Base-by-base conservation (phyloP, 1,140 invertebrate species). In the Aphidius gifuensis region DNA sequence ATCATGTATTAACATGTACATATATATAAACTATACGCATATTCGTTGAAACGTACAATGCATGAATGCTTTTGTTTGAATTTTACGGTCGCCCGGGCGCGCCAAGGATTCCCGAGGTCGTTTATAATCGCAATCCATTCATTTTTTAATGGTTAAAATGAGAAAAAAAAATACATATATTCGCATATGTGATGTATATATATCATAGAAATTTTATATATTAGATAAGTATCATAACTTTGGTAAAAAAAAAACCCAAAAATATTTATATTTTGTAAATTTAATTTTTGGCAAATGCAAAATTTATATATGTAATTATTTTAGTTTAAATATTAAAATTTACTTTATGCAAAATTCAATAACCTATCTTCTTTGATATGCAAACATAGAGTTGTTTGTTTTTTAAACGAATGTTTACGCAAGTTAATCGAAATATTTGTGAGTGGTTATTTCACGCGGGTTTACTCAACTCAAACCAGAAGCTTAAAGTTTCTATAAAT, bases 381-480 rank as follows among this genome's bases (percentile, higher is more conserved):
- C 1, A 53, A 16, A 32, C 4, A 32, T 32, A 32, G 11, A 60
- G 21, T 42, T 61, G 64, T 65, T 65, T 62, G 44, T 16, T 62
- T 59, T 65, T 53, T 11, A 56, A 58, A 55, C 50, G 61, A 62
- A 44, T 65, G 64, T 65, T 65, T 65, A 50, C 56, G 39, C 47
- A 58, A 56, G 50, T 47, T 60, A 66, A 62, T 66, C 64, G 64
- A 66, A 66, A 66, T 58, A 62, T 53, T 65, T 46, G 23, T 57
- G 60, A 62, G 60, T 65, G 50, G 54, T 47, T 49, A 21, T 23
- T 58, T 32, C 23, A 32, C 23, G 4, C 4, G 2, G 23, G 1
- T n/a, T 16, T 9, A 9, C 7, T 38, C 23, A 32, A 32, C 23
- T 32, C 23, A 32, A 32, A 32, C 23, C 23, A 32, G 23, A 32